Evolutionary conservation across 1,140 invertebrate genomes (phyloP).

Genomic region (Camponotus pennsylvanicus): DNA sequence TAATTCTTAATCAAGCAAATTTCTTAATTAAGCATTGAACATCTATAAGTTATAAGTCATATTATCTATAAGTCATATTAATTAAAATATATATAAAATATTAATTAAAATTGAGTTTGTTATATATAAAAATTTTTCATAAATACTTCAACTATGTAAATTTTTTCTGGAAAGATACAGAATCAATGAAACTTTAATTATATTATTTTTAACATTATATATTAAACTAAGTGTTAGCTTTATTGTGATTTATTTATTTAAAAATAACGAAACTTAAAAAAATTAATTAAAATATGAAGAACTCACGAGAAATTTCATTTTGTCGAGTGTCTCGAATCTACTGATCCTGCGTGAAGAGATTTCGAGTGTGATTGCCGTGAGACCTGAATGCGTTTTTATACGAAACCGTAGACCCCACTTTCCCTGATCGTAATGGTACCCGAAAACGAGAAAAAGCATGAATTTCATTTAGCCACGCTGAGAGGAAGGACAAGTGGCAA

Average conservation of each 20-base stretch:
- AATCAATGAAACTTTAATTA: neutral
- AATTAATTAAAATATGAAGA: conserved; percentile 22
- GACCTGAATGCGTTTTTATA: conserved; percentile 78
- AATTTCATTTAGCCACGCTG: neutral
- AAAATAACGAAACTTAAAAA: neutral
- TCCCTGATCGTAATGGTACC: conserved; percentile 71
- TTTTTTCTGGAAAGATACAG: neutral
- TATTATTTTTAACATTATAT: neutral
- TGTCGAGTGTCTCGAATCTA: conserved; percentile 69
- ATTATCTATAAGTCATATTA: neutral
- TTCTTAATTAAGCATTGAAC: neutral
- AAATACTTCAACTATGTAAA: neutral
- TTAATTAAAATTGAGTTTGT: neutral
- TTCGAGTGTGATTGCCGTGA: conserved; percentile 78
- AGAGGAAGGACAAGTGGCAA: conserved; percentile 68
- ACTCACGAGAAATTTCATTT: conserved; percentile 85
- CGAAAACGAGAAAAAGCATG: conserved; percentile 66
- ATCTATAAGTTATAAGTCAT: neutral
- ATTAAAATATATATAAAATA: neutral
- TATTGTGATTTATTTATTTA: neutral
- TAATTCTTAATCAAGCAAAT: no score
- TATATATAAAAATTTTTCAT: neutral
- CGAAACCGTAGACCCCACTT: conserved; percentile 76
- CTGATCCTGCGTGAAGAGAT: conserved; percentile 70
- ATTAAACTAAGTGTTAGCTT: neutral